Evolutionary conservation across 2,797 vertebrate species (phyloP).

Genomic region (Lindbergichthys nudifrons): DNA sequence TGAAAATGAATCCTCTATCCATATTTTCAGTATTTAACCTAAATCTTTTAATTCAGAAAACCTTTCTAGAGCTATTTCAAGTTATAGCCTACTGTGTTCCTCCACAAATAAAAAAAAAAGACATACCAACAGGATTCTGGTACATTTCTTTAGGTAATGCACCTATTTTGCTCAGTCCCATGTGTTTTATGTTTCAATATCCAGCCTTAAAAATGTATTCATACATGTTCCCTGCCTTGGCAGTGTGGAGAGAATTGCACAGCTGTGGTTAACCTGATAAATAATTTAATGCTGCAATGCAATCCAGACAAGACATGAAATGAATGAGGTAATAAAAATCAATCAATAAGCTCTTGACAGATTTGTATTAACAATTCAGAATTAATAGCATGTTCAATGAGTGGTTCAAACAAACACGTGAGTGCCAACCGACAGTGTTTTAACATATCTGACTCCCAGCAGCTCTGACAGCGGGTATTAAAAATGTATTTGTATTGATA

Average conservation of each 20-base stretch:
- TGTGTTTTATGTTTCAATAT: background rate
- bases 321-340: conserved; percentile 49
- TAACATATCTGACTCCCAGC: conserved; percentile 4
- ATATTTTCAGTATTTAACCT: background rate
- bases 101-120: conserved; percentile 7
- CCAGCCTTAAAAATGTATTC: conserved; percentile 34
- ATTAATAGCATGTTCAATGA: conserved; percentile 50
- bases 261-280: conserved; percentile 50
- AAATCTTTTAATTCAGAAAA: background rate
- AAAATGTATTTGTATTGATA: background rate
- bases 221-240: background rate
- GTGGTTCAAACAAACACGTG: conserved; percentile 32
- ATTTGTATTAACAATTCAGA: conserved; percentile 52
- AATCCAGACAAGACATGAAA: conserved; percentile 48
- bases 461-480: background rate
- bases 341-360: conserved; percentile 40
- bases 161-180: background rate
- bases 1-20: background rate
- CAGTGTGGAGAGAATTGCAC: conserved; percentile 16
- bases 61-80: background rate
- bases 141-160: background rate
- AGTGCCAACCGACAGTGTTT: conserved; percentile 5
- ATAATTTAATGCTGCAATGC: conserved; percentile 56
- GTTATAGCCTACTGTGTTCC: background rate
- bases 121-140: conserved; percentile 2